Evolutionary conservation across 2,113 vertebrate species (phyloP).

Genomic region (Melanocharis versteri): DNA sequence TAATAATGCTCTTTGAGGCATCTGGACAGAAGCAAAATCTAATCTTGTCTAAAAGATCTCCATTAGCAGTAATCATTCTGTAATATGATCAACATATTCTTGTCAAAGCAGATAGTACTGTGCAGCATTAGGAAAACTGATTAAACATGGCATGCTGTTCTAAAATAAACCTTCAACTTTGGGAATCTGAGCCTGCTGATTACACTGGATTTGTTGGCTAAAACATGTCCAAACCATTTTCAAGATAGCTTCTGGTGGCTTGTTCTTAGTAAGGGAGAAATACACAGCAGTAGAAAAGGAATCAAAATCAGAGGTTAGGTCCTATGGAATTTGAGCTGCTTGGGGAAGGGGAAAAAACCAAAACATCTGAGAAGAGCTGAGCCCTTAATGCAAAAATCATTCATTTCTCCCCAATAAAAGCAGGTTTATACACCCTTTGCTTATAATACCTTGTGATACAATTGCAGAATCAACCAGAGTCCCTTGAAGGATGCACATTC

Average conservation of each 20-base stretch:
- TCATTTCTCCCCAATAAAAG: neutral
- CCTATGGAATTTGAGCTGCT: neutral
- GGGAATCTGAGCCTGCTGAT: neutral
- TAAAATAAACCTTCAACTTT: constrained; percentile 9
- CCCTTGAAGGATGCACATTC: neutral
- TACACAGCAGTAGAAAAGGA: neutral
- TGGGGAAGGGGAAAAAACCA: neutral
- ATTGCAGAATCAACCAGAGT: neutral
- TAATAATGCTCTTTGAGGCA: constrained; percentile 52
- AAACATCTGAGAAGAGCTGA: neutral
- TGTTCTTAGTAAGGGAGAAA: neutral
- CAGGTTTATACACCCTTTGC: neutral
- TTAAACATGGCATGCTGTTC: constrained; percentile 25
- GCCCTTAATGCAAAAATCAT: neutral
- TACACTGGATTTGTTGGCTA: neutral
- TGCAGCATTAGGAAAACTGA: constrained; percentile 17
- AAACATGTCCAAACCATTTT: neutral
- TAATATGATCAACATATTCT: constrained; percentile 51
- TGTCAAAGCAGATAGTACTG: constrained; percentile 27
- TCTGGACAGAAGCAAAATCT: constrained; percentile 42
- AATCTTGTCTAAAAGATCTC: constrained; percentile 46
- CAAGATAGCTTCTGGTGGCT: neutral
- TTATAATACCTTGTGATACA: neutral
- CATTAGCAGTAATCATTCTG: constrained; percentile 52
- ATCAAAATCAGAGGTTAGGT: neutral